Evolutionary conservation across 1,140 invertebrate species (phyloP).

Genomic region (Papilio dardanus): DNA sequence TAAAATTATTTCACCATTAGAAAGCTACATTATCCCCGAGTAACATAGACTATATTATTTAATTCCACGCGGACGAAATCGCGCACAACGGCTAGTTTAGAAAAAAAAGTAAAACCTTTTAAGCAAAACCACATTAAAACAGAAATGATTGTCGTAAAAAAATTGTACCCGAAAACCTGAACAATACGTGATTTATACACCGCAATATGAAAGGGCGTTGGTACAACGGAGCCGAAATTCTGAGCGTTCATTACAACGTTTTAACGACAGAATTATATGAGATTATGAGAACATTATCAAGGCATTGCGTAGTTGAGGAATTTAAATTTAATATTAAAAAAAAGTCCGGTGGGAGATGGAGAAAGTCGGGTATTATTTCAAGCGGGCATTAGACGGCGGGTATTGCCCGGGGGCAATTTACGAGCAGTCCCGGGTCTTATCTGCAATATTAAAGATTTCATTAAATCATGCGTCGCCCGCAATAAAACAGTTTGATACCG

Average conservation of each 20-base stretch:
- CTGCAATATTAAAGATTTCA: conserved; percentile 79
- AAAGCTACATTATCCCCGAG: too few relatives aligned
- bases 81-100: too few relatives aligned
- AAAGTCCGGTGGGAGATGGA: conserved; percentile 48
- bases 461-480: conserved; percentile 75
- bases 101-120: neutral
- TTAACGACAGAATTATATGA: conserved; percentile 32
- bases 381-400: conserved; percentile 51
- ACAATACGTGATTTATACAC: conserved; percentile 22
- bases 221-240: conserved; percentile 14
- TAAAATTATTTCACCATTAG: too few relatives aligned
- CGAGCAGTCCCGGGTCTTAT: conserved; percentile 63
- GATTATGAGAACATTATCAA: conserved; percentile 33
- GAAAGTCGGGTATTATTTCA: conserved; percentile 64
- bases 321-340: conserved; percentile 57
- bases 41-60: too few relatives aligned
- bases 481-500: conserved; percentile 81
- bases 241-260: conserved; percentile 26
- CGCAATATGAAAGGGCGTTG: conserved; percentile 10
- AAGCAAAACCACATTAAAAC: conserved; percentile 6
- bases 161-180: conserved; percentile 11
- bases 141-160: conserved; percentile 12
- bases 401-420: conserved; percentile 71
- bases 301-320: conserved; percentile 37
- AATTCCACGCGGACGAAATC: neutral